These are phyloP conservation scores for Melanotus villosus DNA, from an alignment of 2,888 invertebrate species.

Conservation along the genomic window DNA sequence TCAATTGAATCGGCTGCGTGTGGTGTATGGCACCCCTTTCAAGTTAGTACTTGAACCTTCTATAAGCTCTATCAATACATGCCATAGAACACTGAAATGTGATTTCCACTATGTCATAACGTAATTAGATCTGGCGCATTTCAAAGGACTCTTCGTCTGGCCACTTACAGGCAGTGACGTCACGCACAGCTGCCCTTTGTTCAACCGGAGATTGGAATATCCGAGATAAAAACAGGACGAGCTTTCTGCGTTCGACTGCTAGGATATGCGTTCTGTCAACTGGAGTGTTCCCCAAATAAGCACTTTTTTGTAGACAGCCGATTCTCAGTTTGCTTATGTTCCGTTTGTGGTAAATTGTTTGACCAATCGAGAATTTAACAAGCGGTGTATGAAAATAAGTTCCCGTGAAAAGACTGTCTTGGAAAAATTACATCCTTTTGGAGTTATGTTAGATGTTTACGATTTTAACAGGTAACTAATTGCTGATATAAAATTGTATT, in stretches of 20 bases:
- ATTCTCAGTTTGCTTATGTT: no score
- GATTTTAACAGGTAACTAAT: no score
- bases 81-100: constrained; percentile 50
- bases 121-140: constrained; percentile 58
- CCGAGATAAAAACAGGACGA: constrained; percentile 49
- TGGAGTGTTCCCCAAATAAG: constrained; percentile 32
- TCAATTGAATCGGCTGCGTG: constrained; percentile 32
- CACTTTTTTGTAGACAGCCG: constrained; percentile 6
- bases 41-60: constrained; percentile 35
- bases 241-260: constrained; percentile 44
- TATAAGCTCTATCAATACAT: constrained; percentile 43
- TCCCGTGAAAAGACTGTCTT: no score
- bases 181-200: constrained; percentile 59
- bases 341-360: no score
- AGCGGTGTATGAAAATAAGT: no score
- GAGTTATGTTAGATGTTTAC: no score
- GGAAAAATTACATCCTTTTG: no score
- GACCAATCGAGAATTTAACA: no score
- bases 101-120: constrained; percentile 57
- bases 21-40: constrained; percentile 23
- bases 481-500: no score
- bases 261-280: constrained; percentile 45
- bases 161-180: constrained; percentile 59
- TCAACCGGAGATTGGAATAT: constrained; percentile 60
- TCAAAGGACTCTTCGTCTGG: constrained; percentile 56